Base-by-base conservation (phyloP, 2,888 invertebrate genomes). In the Mechanitis mazaeus region DNA sequence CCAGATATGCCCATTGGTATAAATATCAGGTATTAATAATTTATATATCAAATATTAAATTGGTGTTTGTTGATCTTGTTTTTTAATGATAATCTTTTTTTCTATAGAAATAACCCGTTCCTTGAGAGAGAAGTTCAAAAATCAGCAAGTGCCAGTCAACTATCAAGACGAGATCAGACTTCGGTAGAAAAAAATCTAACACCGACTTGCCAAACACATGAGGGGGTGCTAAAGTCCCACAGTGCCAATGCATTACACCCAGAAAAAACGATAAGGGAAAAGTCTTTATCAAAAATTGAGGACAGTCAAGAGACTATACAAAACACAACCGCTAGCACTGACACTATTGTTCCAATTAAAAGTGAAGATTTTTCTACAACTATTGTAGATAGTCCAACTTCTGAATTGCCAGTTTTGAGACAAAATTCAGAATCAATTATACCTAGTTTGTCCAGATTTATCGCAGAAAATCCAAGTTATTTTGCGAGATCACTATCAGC, bases 91-190 rank as follows among this genome's bases (percentile, higher is more conserved):
- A 20, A 20, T 20, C 20, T 20, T 20, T 20, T 20, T 47, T 47
- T 47, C 69, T 71, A 12, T 72, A 91, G 91, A 81, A 91, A 90
- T 69, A 91, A 91, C 80, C 91, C 91, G 68, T 91, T 91, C 69
- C 83, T 90, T 47, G 89, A 88, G 68, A 85, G 88, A 70, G 91
- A 92, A 83, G 92, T 94, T 2, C 91, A 92, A 70, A 94, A 94
- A 79, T 94, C 94, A 33, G 93, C 92, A 7, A 94, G 94, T 71
- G 92, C 91, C 3, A 90, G 90, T 63, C 91, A 91, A 67, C 74
- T 91, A 2, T 91, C 83, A 58, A 84, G 82, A 71, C 85, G 85
- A 71, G 87, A 84, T 68, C 77, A 83, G 71, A 71, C 74, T 58
- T 79, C 84, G 68, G 70, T 72, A 28, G 82, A 85, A 70, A 84